phyloP scores from a whole-genome alignment of 2,797 vertebrate species.

The Lithobates sylvaticus region DNA sequence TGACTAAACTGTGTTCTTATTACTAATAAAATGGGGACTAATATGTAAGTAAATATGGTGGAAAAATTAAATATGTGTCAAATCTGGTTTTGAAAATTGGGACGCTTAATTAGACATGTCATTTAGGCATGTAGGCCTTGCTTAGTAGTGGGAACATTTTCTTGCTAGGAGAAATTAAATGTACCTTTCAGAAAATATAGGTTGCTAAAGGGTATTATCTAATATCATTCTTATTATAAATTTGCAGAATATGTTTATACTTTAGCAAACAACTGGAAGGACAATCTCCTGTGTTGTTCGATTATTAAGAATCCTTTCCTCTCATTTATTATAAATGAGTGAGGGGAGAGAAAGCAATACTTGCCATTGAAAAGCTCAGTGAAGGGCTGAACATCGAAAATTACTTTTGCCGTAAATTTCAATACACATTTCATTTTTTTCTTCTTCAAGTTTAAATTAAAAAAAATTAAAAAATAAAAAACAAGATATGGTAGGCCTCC shows the following conservation, averaged over 20 bases:
- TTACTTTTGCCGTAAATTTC: slow-evolving; percentile 12
- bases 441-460: background rate
- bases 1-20: background rate
- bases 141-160: background rate
- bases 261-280: background rate
- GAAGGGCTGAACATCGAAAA: background rate
- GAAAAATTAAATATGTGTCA: too few relatives aligned
- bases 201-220: background rate
- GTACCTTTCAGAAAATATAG: background rate
- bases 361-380: slow-evolving; percentile 1
- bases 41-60: background rate
- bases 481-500: background rate
- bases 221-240: background rate
- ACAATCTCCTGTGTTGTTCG: slow-evolving; percentile 1
- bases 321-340: slow-evolving; percentile 48
- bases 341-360: background rate
- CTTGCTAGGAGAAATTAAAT: background rate
- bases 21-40: background rate
- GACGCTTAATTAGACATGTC: background rate
- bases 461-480: background rate
- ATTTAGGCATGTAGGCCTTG: slow-evolving; percentile 19
- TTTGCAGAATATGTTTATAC: background rate
- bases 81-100: background rate
- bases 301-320: background rate
- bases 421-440: background rate